Percentiles rank a stretch among this genome's conserved stretches.
These are phyloP conservation scores for Nomada ferruginata DNA, from an alignment of 2,888 invertebrate species.

Conservation along the genomic window DNA sequence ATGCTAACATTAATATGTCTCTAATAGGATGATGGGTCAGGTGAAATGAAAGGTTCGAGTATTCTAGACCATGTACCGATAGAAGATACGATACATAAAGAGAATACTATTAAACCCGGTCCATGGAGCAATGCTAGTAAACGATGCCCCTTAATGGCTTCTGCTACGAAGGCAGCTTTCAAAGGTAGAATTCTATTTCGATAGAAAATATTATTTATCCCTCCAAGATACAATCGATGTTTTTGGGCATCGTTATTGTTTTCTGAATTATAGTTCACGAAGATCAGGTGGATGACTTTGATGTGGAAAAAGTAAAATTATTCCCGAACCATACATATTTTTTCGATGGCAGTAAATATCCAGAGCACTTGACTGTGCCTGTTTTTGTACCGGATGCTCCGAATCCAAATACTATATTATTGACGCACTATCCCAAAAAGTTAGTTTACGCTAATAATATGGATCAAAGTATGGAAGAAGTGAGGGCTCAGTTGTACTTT, in stretches of 20 bases:
- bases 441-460: constrained; percentile 86
- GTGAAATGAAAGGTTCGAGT: constrained; percentile 83
- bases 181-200: constrained; percentile 80
- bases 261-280: constrained; percentile 86
- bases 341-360: constrained; percentile 79
- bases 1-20: constrained; percentile 10
- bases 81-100: constrained; percentile 86
- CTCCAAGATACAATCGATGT: background rate
- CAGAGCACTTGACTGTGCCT: constrained; percentile 75
- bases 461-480: constrained; percentile 92
- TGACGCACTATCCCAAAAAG: constrained; percentile 81
- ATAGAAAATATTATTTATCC: background rate
- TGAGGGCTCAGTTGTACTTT: constrained; percentile 87
- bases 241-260: constrained; percentile 5
- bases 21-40: constrained; percentile 76
- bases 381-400: constrained; percentile 77
- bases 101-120: constrained; percentile 90
- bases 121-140: constrained; percentile 87
- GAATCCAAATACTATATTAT: constrained; percentile 77
- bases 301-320: constrained; percentile 76
- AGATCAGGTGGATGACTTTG: constrained; percentile 84
- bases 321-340: constrained; percentile 79
- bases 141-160: constrained; percentile 80
- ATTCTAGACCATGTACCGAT: constrained; percentile 86
- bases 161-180: constrained; percentile 83